A percentile compares a stretch with the other conserved stretches of the same genome.
These are phyloP conservation scores for Alligator sinensis DNA, from an alignment of 2,113 vertebrate species.

Conservation along the genomic window DNA sequence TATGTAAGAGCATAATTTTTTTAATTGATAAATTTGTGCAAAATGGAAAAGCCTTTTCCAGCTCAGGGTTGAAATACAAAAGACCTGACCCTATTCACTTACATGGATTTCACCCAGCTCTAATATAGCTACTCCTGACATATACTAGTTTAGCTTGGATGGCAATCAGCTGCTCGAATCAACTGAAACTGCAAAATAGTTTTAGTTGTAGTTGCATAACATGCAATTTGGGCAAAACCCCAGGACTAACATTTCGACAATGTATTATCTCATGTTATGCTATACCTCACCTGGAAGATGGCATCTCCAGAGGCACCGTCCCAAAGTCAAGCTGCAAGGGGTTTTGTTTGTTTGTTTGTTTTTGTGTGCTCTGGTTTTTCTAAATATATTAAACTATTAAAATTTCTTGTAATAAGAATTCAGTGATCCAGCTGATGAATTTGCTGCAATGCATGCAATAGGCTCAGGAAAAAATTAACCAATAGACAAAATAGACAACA, in stretches of 20 bases:
- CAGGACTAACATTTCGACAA: background rate
- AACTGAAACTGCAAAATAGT: background rate
- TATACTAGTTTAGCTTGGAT: background rate
- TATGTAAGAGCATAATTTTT: too few relatives aligned
- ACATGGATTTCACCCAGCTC: background rate
- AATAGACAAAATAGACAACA: background rate
- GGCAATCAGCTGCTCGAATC: background rate
- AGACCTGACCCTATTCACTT: background rate
- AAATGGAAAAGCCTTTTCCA: background rate
- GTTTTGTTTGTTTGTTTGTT: too few relatives aligned
- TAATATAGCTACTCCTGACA: background rate
- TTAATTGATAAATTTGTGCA: too few relatives aligned
- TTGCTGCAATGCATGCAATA: background rate
- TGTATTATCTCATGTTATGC: background rate
- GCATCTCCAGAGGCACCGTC: rapidly evolving
- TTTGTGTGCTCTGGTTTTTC: background rate
- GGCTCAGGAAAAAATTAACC: background rate
- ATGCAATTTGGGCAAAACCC: background rate
- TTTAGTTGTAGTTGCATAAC: background rate
- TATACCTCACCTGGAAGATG: background rate
- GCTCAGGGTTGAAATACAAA: background rate
- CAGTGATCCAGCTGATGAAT: background rate
- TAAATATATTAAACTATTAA: background rate
- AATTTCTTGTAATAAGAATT: background rate
- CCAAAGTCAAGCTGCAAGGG: background rate